phyloP scores from a whole-genome alignment of 2,113 vertebrate species.

The Sphyrna mokarran region DNA sequence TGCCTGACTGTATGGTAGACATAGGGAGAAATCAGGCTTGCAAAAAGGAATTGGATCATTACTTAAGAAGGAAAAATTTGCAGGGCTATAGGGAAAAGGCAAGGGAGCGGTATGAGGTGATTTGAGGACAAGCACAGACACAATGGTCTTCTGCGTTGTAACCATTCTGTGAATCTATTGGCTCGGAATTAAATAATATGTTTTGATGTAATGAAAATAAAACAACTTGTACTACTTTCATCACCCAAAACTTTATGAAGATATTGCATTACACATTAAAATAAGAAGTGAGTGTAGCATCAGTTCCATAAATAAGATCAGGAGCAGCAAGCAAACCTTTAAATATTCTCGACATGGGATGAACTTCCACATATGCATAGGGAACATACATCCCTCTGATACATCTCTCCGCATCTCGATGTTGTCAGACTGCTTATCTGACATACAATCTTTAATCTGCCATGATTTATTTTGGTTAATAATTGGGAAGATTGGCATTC shows the following conservation, averaged over 20 bases:
- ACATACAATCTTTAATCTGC: background rate
- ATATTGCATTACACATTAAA: background rate
- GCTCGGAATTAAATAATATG: background rate
- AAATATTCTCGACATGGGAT: background rate
- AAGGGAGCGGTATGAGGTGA: no score
- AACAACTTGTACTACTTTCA: background rate
- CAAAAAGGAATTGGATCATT: no score
- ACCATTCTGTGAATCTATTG: no score
- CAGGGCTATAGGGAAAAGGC: no score
- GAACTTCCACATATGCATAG: background rate
- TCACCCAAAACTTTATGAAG: background rate
- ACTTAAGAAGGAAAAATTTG: no score
- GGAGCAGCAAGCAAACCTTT: background rate
- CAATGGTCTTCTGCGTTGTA: no score
- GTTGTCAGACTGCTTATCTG: background rate
- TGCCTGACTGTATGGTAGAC: no score
- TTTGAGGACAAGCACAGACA: no score
- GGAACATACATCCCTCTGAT: background rate
- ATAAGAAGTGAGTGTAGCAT: background rate
- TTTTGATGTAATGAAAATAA: background rate
- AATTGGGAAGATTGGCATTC: background rate
- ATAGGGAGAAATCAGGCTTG: no score
- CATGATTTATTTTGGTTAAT: background rate
- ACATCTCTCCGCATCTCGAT: background rate
- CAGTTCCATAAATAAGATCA: background rate